These are phyloP conservation scores for Anthopleura sola DNA, from an alignment of 64 coral and sea anemone species.

Conservation along the genomic window DNA sequence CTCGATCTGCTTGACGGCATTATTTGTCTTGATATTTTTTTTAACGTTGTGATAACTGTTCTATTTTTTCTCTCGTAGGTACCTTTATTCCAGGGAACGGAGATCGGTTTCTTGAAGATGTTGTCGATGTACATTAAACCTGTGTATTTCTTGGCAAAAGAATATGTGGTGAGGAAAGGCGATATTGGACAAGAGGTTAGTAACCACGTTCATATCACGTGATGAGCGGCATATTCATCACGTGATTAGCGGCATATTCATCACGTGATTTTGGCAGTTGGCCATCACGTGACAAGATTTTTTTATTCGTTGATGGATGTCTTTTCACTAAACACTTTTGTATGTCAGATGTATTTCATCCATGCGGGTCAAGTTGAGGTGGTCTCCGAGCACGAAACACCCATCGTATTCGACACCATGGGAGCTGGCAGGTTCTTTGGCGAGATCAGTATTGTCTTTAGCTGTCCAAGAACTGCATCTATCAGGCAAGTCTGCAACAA, in stretches of 20 bases:
- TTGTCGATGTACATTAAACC: conserved; percentile 77
- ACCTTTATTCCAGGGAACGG: conserved; percentile 80
- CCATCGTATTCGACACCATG: conserved; percentile 79
- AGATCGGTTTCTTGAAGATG: conserved; percentile 97
- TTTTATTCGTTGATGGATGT: too few species aligned
- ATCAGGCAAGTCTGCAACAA: conserved; percentile 60
- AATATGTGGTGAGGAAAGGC: conserved; percentile 83
- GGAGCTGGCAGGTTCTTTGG: conserved; percentile 87
- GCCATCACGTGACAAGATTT: too few species aligned
- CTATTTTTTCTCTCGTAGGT: conserved; percentile 43
- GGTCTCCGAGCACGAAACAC: conserved; percentile 73
- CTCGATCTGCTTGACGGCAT: too few species aligned
- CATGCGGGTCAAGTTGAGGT: conserved; percentile 80
- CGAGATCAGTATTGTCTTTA: conserved; percentile 85
- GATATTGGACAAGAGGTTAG: conserved; percentile 92
- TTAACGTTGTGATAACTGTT: not conserved
- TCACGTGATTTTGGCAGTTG: too few species aligned
- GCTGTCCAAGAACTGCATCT: conserved; percentile 76
- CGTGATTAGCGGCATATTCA: too few species aligned
- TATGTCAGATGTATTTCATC: conserved; percentile 84
- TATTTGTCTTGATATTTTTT: too few species aligned
- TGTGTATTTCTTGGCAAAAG: conserved; percentile 84
- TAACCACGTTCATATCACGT: not conserved
- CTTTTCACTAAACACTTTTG: too few species aligned
- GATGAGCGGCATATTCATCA: too few species aligned